Percentiles rank a stretch among this genome's conserved stretches.
Evolutionary conservation across 1,140 invertebrate genomes (phyloP).

Genomic region (Magallana angulata): DNA sequence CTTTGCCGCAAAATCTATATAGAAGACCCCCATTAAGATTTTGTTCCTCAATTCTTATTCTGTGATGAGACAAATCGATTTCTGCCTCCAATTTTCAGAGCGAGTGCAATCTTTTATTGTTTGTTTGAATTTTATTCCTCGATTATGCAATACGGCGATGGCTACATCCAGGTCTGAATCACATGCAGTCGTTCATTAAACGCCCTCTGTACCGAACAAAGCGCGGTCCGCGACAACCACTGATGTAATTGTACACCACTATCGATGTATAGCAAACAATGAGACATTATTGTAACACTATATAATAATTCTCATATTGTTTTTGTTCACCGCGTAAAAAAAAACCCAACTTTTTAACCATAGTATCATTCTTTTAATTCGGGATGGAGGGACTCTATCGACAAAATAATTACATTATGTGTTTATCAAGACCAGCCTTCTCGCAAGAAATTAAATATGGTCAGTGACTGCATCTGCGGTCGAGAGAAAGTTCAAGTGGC

Average conservation of each 20-base stretch:
- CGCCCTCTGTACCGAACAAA: not conserved
- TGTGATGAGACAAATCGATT: not conserved
- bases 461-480: not conserved
- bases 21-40: no score
- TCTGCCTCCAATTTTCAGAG: no score
- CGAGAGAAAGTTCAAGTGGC: not conserved
- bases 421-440: no score
- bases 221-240: not conserved
- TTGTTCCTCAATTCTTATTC: no score
- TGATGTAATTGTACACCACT: not conserved
- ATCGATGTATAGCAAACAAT: constrained; percentile 12
- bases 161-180: not conserved
- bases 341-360: not conserved
- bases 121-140: not conserved
- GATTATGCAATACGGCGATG: not conserved
- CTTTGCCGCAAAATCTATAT: no score
- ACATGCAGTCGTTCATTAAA: not conserved
- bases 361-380: no score
- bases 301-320: no score
- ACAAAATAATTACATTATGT: no score
- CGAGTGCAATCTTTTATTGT: not conserved
- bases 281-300: no score
- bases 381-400: no score
- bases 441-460: not conserved
- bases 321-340: not conserved